Evolutionary conservation across 2,888 invertebrate genomes (phyloP).

Genomic region (Coronaproctus castanopsis): DNA sequence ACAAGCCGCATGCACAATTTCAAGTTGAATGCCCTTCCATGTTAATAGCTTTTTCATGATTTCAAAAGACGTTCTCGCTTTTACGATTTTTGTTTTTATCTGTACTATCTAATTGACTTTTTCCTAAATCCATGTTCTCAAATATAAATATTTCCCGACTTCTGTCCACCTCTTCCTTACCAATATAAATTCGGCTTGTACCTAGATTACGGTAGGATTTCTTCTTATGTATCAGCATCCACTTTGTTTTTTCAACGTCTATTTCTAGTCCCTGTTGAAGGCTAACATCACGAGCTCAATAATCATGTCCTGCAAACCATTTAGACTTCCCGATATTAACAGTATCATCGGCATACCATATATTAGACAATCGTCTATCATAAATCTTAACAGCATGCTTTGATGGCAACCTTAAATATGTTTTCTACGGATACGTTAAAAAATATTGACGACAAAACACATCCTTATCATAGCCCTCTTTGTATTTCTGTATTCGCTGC

Average conservation of each 20-base stretch:
- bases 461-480: not conserved
- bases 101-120: not conserved
- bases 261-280: no score
- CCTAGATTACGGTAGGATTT: no score
- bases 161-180: not conserved
- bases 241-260: no score
- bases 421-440: not conserved
- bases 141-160: not conserved
- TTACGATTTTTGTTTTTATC: not conserved
- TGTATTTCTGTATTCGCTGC: not conserved
- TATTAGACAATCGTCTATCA: not conserved
- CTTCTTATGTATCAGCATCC: no score
- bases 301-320: not conserved
- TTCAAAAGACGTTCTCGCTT: not conserved
- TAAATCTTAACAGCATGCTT: not conserved
- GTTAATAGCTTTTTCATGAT: not conserved
- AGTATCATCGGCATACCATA: not conserved
- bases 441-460: not conserved
- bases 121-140: not conserved
- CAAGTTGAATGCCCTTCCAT: not conserved
- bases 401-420: no score
- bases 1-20: no score
- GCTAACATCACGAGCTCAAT: no score
- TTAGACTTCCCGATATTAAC: not conserved
- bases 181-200: no score